Conservation (phyloP, 1,140 invertebrate species). For the Pantala flavescens region DNA sequence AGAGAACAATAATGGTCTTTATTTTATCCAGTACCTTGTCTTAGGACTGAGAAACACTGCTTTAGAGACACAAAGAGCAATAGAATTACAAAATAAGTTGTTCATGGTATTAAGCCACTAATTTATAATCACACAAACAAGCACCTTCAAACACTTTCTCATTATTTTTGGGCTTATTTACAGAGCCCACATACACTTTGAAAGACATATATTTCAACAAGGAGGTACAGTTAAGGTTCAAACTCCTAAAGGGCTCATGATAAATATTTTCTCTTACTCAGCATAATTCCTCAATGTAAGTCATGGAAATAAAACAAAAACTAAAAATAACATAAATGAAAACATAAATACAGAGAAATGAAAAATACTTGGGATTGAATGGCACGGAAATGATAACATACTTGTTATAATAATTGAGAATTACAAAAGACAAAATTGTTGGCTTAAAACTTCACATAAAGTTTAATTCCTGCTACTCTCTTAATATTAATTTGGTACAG, state of each 20-base stretch:
- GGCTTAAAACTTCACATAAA: not conserved
- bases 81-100: not conserved
- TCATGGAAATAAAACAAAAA: not conserved
- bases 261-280: not conserved
- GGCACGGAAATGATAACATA: not conserved
- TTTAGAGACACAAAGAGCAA: not conserved
- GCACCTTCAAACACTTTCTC: not conserved
- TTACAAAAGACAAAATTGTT: not conserved
- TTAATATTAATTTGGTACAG: not conserved
- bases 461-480: not conserved
- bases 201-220: slow-evolving; percentile 4
- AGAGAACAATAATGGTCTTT: not conserved
- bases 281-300: not conserved
- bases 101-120: slow-evolving; percentile 6
- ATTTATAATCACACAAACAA: not conserved
- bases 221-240: not conserved
- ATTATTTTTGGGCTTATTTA: not conserved
- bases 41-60: slow-evolving; percentile 8
- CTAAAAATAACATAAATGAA: not conserved
- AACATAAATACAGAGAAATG: not conserved
- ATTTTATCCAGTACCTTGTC: not conserved
- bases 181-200: not conserved
- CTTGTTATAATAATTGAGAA: not conserved
- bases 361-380: not conserved
- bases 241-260: not conserved